Base-by-base conservation (phyloP, 2,888 invertebrate species). In the Sphaerophoria rueppellii region DNA sequence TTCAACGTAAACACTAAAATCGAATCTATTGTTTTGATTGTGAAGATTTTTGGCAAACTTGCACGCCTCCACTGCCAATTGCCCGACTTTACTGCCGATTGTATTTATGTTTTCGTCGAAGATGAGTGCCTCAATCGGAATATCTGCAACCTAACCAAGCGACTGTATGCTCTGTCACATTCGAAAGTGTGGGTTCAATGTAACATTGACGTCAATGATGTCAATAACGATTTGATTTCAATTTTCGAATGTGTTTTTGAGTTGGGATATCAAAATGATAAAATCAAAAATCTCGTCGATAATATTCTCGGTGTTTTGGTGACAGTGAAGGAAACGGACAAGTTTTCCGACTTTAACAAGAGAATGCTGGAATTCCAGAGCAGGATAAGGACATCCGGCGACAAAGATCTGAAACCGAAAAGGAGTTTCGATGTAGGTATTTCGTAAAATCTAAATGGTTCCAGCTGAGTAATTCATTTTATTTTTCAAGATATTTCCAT, bases 401-500 rank as follows among this genome's bases (percentile, higher is more conserved):
- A 55, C 71, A 32, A 12, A 43, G 12, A 24, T 37, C 0, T 2
- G 24, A 24, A 24, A 24, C 1, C 24, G 24, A 24, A 24, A 24
- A 24, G 24, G 2, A 2, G 1, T 24, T 24, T 24, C 24, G 24
- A 24, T 24, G 24, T 24, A 24, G 24, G 24, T 2, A 24, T 24
- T 24, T 24, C 24, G 1, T 2, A 24, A 24, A 24, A 24, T 24
- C 1, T 24, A 24, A 24, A 24, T 24, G 24, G 24, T 24, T 24
- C 2, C 24, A 16, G 7, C 11, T 37, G 48, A 50, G 4, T 4
- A 6, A 73, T 43, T 43, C 43, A 4, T 40, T 40, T 40, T 40
- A 0, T 40, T 37, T 40, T 40, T 85, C 35, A 9, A 93, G 71
- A 93, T 95, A 74, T 92, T 94, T 88, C 93, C 95, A 0, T 92